Conservation (phyloP, 1,140 invertebrate genomes). For the Holotrichia oblita region DNA sequence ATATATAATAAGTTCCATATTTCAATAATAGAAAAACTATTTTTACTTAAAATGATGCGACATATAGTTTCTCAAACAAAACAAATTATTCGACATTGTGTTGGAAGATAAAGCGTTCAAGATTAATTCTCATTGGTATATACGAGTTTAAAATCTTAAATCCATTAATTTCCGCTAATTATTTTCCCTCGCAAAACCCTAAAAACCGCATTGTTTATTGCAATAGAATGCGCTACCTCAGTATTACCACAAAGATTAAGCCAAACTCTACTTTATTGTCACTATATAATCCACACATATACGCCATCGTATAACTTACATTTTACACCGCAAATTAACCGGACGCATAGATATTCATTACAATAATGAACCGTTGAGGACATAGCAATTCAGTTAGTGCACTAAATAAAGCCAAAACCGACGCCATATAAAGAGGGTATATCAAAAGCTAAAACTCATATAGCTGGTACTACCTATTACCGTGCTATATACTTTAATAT, state of each 20-base stretch:
- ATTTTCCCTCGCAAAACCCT: neutral
- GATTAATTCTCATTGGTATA: no score
- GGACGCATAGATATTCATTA: slow-evolving; percentile 14
- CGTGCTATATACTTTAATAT: neutral
- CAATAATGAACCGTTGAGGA: slow-evolving; percentile 8
- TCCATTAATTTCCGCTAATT: neutral
- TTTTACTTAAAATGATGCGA: no score
- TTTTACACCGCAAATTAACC: slow-evolving; percentile 25
- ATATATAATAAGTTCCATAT: no score
- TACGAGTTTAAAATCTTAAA: no score
- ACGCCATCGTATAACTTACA: neutral
- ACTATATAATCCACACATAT: neutral
- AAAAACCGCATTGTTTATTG: neutral
- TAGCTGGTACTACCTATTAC: neutral
- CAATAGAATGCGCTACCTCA: neutral
- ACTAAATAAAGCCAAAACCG: neutral
- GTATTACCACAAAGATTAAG: neutral
- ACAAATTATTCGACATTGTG: no score
- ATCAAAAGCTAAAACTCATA: neutral
- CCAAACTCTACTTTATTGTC: neutral
- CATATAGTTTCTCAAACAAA: no score
- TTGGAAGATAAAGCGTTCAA: no score
- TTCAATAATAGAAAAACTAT: no score
- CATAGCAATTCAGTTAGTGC: neutral
- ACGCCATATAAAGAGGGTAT: neutral